These are phyloP conservation scores for Rhinichthys klamathensis DNA, from an alignment of 2,113 vertebrate genomes.

Conservation along the genomic window DNA sequence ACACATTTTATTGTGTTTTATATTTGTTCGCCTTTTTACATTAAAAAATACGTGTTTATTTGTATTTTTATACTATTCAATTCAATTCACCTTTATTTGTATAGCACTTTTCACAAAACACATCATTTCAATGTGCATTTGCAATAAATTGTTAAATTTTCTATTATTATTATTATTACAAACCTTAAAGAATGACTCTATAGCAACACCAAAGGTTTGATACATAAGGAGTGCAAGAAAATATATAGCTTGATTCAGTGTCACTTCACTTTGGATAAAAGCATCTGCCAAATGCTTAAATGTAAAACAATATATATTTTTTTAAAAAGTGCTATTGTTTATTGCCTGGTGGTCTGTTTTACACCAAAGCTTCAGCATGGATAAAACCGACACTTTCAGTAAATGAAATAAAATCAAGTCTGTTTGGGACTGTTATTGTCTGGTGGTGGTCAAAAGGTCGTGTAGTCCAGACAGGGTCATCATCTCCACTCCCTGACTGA, in stretches of 20 bases:
- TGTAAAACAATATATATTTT: too few relatives aligned
- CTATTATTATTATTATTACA: too few relatives aligned
- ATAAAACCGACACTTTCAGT: not conserved
- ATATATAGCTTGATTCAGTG: not conserved
- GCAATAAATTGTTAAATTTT: too few relatives aligned
- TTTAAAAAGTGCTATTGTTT: not conserved
- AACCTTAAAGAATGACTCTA: too few relatives aligned
- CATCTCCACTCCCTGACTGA: conserved; percentile 42
- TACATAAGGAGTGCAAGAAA: not conserved
- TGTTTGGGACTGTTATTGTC: not conserved
- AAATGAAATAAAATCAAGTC: not conserved
- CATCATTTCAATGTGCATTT: too few relatives aligned
- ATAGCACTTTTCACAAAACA: too few relatives aligned
- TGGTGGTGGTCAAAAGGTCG: not conserved
- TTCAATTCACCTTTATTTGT: too few relatives aligned
- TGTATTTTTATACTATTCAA: too few relatives aligned
- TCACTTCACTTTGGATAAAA: not conserved
- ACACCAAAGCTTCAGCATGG: not conserved
- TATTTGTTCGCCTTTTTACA: not conserved
- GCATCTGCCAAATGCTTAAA: not conserved
- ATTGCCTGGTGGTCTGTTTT: not conserved
- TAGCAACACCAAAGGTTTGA: not conserved
- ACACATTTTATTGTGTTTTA: too few relatives aligned
- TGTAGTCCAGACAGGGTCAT: not conserved
- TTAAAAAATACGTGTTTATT: too few relatives aligned